phyloP scores from a whole-genome alignment of 2,797 vertebrate genomes.

The Remorina albescens region DNA sequence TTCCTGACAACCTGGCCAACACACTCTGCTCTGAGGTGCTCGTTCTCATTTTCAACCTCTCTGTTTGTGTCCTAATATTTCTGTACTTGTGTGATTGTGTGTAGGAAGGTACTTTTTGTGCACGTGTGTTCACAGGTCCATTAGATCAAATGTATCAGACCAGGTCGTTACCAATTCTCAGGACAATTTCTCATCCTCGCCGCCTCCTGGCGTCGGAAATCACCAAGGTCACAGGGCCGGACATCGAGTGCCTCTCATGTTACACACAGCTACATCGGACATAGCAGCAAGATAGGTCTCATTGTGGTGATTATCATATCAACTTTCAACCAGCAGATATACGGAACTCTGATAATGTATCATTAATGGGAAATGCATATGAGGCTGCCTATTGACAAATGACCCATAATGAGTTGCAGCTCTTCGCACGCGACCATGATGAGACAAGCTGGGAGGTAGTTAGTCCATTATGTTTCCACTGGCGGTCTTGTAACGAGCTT shows the following conservation, averaged over 20 bases:
- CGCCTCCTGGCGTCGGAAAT: constrained; percentile 49
- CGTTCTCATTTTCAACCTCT: not conserved
- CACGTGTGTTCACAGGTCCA: constrained; percentile 3
- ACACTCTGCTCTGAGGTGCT: not conserved
- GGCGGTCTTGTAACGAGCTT: not conserved
- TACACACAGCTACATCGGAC: constrained; percentile 59
- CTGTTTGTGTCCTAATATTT: not conserved
- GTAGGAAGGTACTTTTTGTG: not conserved
- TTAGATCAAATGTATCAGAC: constrained; percentile 53
- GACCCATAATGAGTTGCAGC: constrained; percentile 65
- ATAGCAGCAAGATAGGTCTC: constrained; percentile 52
- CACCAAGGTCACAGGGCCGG: constrained; percentile 71
- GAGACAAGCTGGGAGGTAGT: not conserved
- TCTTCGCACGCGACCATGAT: constrained; percentile 30
- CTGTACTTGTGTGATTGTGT: not conserved
- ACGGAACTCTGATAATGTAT: constrained; percentile 73
- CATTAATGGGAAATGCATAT: constrained; percentile 82
- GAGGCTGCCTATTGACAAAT: constrained; percentile 67
- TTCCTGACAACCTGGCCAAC: constrained; percentile 7
- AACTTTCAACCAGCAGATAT: constrained; percentile 79
- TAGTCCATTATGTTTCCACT: constrained; percentile 6
- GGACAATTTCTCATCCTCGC: constrained; percentile 52
- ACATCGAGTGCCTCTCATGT: constrained; percentile 65
- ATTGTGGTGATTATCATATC: constrained; percentile 78
- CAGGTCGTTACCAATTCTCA: constrained; percentile 63